phyloP scores from a whole-genome alignment of 2,113 vertebrate species.

The Pipra filicauda region DNA sequence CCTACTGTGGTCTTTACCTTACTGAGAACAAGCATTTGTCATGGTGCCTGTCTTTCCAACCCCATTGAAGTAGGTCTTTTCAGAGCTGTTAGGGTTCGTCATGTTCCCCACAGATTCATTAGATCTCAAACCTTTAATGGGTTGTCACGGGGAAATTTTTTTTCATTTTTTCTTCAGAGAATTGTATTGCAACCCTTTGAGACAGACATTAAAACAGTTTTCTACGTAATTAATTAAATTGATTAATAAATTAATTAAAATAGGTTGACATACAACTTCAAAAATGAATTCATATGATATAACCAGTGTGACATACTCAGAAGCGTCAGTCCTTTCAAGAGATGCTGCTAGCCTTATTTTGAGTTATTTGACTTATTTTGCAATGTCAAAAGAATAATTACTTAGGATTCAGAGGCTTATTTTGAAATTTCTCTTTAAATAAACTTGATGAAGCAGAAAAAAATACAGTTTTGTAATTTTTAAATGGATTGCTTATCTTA shows the following conservation, averaged over 20 bases:
- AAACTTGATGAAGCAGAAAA: background rate
- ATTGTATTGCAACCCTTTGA: background rate
- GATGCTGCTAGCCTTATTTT: background rate
- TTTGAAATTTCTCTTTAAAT: background rate
- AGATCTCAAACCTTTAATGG: background rate
- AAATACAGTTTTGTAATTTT: background rate
- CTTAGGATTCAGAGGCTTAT: background rate
- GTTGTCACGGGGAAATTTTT: background rate
- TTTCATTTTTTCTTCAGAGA: background rate
- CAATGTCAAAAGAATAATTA: background rate
- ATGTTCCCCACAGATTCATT: background rate
- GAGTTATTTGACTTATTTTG: background rate
- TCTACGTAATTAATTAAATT: background rate
- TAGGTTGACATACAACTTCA: background rate
- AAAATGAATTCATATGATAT: background rate
- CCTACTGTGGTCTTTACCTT: background rate
- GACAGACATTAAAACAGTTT: background rate
- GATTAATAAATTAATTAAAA: background rate
- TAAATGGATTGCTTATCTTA: background rate
- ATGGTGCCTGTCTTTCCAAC: background rate
- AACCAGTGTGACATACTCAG: background rate
- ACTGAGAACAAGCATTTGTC: background rate
- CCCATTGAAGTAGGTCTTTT: background rate
- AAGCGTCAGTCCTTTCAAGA: accelerated
- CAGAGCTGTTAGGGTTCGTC: background rate